Conservation (phyloP, 2,113 vertebrate genomes). For the Anoplopoma fimbria region DNA sequence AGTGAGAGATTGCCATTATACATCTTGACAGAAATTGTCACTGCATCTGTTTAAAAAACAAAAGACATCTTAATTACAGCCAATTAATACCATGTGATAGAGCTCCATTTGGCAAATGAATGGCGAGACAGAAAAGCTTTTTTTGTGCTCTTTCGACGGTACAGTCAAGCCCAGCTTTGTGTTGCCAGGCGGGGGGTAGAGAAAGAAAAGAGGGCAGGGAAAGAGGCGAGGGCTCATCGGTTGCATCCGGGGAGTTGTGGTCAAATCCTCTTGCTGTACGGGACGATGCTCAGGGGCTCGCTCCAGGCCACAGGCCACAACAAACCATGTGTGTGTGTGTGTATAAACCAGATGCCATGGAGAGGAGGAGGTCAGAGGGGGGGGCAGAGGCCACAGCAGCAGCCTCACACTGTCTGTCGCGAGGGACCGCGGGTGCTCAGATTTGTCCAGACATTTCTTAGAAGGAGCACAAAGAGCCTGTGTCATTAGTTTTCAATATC, state of each 20-base stretch:
- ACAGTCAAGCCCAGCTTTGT: constrained; percentile 67
- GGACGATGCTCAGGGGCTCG: constrained; percentile 40
- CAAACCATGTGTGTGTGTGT: constrained; percentile 56
- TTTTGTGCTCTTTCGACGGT: constrained; percentile 29
- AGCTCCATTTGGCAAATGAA: constrained; percentile 61
- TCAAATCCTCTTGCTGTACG: constrained; percentile 32
- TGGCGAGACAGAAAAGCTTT: constrained; percentile 49
- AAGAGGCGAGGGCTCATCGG: constrained; percentile 37
- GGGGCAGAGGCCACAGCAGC: constrained; percentile 33
- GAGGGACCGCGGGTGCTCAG: constrained; percentile 51
- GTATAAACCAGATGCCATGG: constrained; percentile 78
- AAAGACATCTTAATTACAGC: constrained; percentile 65
- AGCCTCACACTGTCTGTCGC: constrained; percentile 53
- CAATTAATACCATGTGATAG: constrained; percentile 73
- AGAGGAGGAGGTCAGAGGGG: constrained; percentile 72
- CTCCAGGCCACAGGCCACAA: constrained; percentile 62
- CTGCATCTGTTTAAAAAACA: constrained; percentile 60
- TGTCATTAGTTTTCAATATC: constrained; percentile 73
- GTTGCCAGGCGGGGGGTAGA: constrained; percentile 37
- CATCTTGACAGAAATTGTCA: constrained; percentile 37
- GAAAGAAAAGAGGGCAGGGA: constrained; percentile 27
- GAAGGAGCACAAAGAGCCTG: constrained; percentile 52
- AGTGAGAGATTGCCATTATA: constrained; percentile 30
- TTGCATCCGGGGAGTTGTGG: constrained; percentile 58
- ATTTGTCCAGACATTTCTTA: constrained; percentile 45